These are phyloP conservation scores for Leptinotarsa defecta DNA, from an alignment of 1,140 invertebrate species.

Conservation along the genomic window DNA sequence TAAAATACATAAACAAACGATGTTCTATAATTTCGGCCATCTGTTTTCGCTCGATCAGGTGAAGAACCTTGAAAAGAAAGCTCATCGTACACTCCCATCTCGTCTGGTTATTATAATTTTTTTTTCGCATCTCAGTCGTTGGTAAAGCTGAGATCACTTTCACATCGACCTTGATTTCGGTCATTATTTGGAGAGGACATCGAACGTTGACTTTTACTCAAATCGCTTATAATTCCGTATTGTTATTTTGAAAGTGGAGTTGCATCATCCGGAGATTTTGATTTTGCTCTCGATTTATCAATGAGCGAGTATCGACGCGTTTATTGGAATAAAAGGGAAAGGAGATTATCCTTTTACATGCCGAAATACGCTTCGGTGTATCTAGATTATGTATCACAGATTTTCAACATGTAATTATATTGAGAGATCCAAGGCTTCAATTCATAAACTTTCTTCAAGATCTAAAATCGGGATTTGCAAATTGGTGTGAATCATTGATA, in stretches of 20 bases:
- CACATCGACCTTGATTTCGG: conserved; percentile 12
- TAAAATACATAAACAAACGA: background rate
- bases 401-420: too few relatives aligned
- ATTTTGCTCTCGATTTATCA: background rate
- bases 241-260: background rate
- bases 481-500: too few relatives aligned
- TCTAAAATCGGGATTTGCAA: too few relatives aligned
- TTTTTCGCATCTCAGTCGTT: conserved; percentile 10
- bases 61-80: conserved; percentile 18
- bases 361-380: too few relatives aligned
- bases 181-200: background rate
- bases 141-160: conserved; percentile 3
- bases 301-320: background rate
- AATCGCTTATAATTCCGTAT: background rate
- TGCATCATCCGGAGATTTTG: background rate
- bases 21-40: background rate
- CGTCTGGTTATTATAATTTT: conserved; percentile 18
- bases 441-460: too few relatives aligned
- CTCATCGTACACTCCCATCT: background rate
- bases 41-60: conserved; percentile 9
- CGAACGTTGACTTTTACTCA: conserved; percentile 12
- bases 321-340: background rate
- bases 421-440: too few relatives aligned
- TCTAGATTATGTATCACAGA: too few relatives aligned
- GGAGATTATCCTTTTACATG: too few relatives aligned